Percentiles rank a stretch among this genome's conserved stretches.
phyloP scores from a whole-genome alignment of 2,113 vertebrate species.

The Sapayoa aenigma region DNA sequence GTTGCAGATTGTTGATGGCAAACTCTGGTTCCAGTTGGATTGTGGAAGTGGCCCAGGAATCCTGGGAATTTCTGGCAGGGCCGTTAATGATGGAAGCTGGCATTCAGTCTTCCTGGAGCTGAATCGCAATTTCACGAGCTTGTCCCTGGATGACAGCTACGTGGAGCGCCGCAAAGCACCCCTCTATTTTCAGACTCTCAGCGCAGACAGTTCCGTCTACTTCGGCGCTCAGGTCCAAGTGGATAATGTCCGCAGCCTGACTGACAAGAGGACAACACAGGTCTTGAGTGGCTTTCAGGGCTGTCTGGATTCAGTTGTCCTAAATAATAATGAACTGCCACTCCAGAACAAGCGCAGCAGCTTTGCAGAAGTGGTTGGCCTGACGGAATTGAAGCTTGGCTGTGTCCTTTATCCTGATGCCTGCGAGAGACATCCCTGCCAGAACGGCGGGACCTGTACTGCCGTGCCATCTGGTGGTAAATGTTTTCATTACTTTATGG shows the following conservation, averaged over 20 bases:
- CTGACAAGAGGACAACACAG: constrained; percentile 80
- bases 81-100: constrained; percentile 92
- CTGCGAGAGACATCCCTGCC: constrained; percentile 87
- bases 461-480: constrained; percentile 90
- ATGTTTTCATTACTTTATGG: background rate
- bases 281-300: constrained; percentile 92
- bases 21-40: constrained; percentile 93
- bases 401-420: constrained; percentile 91
- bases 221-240: constrained; percentile 92
- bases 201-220: constrained; percentile 84
- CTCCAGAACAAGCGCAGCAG: constrained; percentile 93
- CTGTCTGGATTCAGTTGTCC: constrained; percentile 90
- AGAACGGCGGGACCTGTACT: constrained; percentile 87
- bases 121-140: constrained; percentile 89
- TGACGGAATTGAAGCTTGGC: constrained; percentile 91
- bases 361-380: constrained; percentile 92
- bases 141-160: constrained; percentile 92
- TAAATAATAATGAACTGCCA: constrained; percentile 90
- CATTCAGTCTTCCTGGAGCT: constrained; percentile 92
- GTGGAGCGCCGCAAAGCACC: constrained; percentile 86
- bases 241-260: constrained; percentile 79
- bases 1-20: constrained; percentile 88
- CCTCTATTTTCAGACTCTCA: constrained; percentile 78
- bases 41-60: constrained; percentile 82
- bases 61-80: constrained; percentile 88